Evolutionary conservation across 2,888 invertebrate species (phyloP).

Genomic region (Pterostichus madidus): DNA sequence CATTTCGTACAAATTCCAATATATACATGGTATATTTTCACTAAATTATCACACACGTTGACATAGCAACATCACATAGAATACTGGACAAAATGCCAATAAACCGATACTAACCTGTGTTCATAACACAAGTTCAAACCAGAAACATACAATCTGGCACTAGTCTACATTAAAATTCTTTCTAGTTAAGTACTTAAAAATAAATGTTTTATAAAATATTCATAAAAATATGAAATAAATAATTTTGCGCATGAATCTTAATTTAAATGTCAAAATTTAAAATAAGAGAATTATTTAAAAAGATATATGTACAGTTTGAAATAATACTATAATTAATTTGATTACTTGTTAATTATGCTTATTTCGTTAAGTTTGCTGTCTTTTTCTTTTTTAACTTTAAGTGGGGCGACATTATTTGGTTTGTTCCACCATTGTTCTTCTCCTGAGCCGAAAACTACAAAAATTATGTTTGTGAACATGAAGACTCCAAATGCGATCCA

Average conservation of each 20-base stretch:
- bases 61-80: conserved; percentile 22
- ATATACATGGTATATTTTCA: conserved; percentile 47
- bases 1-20: conserved; percentile 26
- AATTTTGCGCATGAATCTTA: conserved; percentile 44
- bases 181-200: conserved; percentile 4
- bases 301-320: conserved; percentile 4
- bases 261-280: conserved; percentile 33
- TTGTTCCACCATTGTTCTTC: conserved; percentile 89
- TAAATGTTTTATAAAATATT: conserved; percentile 25
- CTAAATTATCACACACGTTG: conserved; percentile 48
- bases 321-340: conserved; percentile 6
- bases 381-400: conserved; percentile 4
- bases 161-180: not conserved
- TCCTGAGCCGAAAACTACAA: conserved; percentile 85
- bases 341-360: conserved; percentile 40
- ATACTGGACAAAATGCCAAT: conserved; percentile 15
- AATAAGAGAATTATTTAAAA: not conserved
- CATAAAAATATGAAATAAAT: conserved; percentile 49
- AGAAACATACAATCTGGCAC: not conserved
- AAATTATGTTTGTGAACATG: conserved; percentile 83
- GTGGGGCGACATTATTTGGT: conserved; percentile 71
- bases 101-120: not conserved
- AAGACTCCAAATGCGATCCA: conserved; percentile 88
- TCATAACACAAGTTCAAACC: not conserved
- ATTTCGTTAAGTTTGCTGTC: conserved; percentile 46